Base-by-base conservation (phyloP, 2,888 invertebrate genomes). In the Arrhopalites spinosus region DNA sequence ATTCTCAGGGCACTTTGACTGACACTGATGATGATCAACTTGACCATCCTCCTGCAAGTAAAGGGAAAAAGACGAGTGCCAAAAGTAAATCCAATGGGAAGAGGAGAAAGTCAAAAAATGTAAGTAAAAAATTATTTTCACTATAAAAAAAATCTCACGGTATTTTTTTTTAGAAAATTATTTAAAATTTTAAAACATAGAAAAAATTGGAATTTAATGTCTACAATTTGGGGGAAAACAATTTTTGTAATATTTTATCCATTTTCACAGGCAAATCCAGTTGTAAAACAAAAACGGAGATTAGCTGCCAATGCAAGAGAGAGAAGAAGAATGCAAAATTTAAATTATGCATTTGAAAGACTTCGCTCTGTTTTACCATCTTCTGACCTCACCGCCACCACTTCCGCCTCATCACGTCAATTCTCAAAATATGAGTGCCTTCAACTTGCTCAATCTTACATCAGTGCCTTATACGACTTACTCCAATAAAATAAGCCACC, bases 391-490 rank as follows among this genome's bases (percentile, higher is more conserved):
- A 36, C 36, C 11, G 3, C 36, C 36, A 7, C 36, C 36, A 36
- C 36, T 36, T 36, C 36, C 36, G 94, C 95, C 5, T 94, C 95
- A 84, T 95, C 96, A 84, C 90, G 95, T 59, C 95, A 96, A 84
- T 87, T 97, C 73, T 96, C 96, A 47, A 97, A 97, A 85, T 97
- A 96, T 86, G 97, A 97, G 86, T 97, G 97, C 0, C 88, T 97
- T 0, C 96, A 97, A 86, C 96, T 97, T 96, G 97, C 97, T 0
- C 96, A 97, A 85, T 95, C 94, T 0, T 97, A 97, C 86, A 97
- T 97, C 83, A 89, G 92, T 1, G 96, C 96, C 0, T 87, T 97
- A 3, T 93, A 93, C 84, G 96, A 96, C 85, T 87, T 96, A 0
- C 86, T 96, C 69, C 91, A 91, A 85, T 91, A 86, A 69, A 13